phyloP scores from a whole-genome alignment of 2,113 vertebrate species.

The Bufo bufo region DNA sequence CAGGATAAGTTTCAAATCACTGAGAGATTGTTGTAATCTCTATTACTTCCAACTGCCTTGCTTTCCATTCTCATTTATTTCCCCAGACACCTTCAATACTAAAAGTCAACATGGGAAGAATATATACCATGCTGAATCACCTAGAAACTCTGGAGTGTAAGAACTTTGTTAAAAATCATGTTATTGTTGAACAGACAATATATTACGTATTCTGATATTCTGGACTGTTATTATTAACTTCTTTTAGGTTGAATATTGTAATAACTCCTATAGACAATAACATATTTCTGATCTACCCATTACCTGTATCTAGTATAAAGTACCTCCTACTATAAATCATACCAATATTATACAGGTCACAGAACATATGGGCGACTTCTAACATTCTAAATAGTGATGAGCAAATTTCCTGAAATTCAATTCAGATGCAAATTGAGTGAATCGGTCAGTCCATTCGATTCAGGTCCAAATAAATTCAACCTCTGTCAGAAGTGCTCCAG shows the following conservation, averaged over 20 bases:
- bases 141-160: conserved; percentile 61
- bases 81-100: conserved; percentile 64
- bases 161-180: conserved; percentile 44
- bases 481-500: too few relatives aligned
- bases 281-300: not conserved
- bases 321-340: not conserved
- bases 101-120: conserved; percentile 69
- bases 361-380: not conserved
- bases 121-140: conserved; percentile 62
- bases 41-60: conserved; percentile 66
- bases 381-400: not conserved
- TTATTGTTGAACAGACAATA: not conserved
- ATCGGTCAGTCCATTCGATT: too few relatives aligned
- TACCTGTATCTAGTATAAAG: not conserved
- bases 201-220: not conserved
- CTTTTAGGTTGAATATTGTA: not conserved
- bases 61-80: conserved; percentile 69
- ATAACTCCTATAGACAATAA: not conserved
- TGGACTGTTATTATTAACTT: not conserved
- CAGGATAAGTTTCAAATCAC: conserved; percentile 71
- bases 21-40: conserved; percentile 67
- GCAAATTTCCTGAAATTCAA: too few relatives aligned
- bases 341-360: not conserved
- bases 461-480: too few relatives aligned
- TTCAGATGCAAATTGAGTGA: too few relatives aligned